These are phyloP conservation scores for Xylophagus ater DNA, from an alignment of 2,888 invertebrate species.

Conservation along the genomic window DNA sequence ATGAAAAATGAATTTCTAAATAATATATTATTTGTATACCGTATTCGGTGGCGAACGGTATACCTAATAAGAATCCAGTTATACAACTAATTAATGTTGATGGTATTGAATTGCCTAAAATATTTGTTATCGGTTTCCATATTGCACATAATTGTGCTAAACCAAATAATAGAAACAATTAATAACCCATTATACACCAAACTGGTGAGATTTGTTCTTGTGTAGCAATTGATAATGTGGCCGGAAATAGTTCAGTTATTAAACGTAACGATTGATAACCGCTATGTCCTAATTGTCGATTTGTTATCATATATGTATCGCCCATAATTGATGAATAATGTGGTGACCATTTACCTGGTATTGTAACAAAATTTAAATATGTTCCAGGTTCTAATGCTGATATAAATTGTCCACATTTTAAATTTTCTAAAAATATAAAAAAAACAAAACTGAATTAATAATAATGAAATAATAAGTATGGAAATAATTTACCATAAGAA, in stretches of 20 bases:
- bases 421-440: no score
- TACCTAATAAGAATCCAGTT: conserved; percentile 68
- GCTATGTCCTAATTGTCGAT: conserved; percentile 42
- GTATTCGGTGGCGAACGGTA: conserved; percentile 76
- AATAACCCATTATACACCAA: conserved; percentile 81
- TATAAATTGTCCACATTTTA: no score
- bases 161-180: conserved; percentile 73
- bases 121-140: conserved; percentile 84
- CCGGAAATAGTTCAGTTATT: conserved; percentile 83
- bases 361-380: conserved; percentile 45
- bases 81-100: conserved; percentile 67
- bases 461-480: not conserved
- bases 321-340: conserved; percentile 36
- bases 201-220: conserved; percentile 68
- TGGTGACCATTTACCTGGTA: conserved; percentile 34
- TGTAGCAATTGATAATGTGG: conserved; percentile 66
- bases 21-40: conserved; percentile 76
- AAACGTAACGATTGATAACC: conserved; percentile 76
- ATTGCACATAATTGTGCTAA: conserved; percentile 80
- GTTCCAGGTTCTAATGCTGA: no score
- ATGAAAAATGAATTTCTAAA: no score
- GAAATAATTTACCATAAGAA: conserved; percentile 62
- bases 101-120: conserved; percentile 61
- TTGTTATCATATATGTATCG: conserved; percentile 27
- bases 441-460: not conserved